Conservation (phyloP, 1,140 invertebrate genomes). For the Drosophila arawakana region DNA sequence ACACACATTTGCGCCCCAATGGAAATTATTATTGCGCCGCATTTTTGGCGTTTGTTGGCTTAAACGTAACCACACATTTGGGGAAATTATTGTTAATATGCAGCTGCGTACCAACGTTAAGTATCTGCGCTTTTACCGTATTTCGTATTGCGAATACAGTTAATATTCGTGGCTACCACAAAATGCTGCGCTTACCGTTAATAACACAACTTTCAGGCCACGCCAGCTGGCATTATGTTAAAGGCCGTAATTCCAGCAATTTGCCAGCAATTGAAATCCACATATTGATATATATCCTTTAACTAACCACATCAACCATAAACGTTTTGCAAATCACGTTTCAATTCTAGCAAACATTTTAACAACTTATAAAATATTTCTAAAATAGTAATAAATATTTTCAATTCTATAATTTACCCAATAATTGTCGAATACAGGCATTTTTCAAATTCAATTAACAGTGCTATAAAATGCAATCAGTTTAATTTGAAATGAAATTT, state of each 20-base stretch:
- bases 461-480: conserved; percentile 21
- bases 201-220: conserved; percentile 5
- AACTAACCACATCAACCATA: background rate
- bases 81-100: conserved; percentile 80
- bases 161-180: conserved; percentile 14
- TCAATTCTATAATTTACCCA: background rate
- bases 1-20: background rate
- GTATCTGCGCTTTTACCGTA: conserved; percentile 31
- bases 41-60: conserved; percentile 75
- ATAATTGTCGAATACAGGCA: background rate
- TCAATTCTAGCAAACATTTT: too few species aligned
- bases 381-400: too few species aligned
- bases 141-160: conserved; percentile 8
- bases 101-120: conserved; percentile 58
- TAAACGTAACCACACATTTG: conserved; percentile 78
- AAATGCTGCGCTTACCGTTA: conserved; percentile 24
- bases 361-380: too few species aligned
- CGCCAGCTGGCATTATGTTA: conserved; percentile 20
- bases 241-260: conserved; percentile 8
- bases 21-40: conserved; percentile 64
- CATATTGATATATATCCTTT: background rate
- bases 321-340: too few species aligned
- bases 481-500: background rate
- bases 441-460: conserved; percentile 3
- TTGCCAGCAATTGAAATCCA: background rate